Evolutionary conservation across 2,888 invertebrate genomes (phyloP).

Genomic region (Ectemnius lituratus): DNA sequence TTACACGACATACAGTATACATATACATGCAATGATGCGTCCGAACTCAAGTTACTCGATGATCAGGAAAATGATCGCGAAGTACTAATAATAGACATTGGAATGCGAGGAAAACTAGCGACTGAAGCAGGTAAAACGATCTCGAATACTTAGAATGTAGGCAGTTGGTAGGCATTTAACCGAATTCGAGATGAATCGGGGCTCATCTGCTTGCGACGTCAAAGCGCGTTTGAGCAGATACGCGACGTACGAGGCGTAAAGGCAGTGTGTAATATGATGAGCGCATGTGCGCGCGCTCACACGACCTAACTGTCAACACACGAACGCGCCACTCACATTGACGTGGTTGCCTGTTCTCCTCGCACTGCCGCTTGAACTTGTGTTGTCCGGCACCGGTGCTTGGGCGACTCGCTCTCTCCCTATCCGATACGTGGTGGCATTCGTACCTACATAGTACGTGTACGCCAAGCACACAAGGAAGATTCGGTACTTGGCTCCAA

Average conservation of each 20-base stretch:
- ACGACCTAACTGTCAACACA: slow-evolving; percentile 33
- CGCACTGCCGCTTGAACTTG: slow-evolving; percentile 59
- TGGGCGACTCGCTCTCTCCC: slow-evolving; percentile 49
- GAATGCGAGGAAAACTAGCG: slow-evolving; percentile 51
- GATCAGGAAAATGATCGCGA: slow-evolving; percentile 8
- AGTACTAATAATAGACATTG: slow-evolving; percentile 27
- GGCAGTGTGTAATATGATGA: slow-evolving; percentile 61
- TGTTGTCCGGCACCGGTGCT: slow-evolving; percentile 59
- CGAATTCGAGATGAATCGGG: slow-evolving; percentile 50
- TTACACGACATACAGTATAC: too few relatives aligned
- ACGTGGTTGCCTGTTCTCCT: slow-evolving; percentile 49
- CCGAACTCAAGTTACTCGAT: neutral
- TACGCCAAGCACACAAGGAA: slow-evolving; percentile 50
- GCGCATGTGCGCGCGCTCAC: slow-evolving; percentile 33
- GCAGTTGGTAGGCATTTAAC: slow-evolving; percentile 57
- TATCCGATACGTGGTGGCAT: slow-evolving; percentile 35
- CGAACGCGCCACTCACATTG: slow-evolving; percentile 29
- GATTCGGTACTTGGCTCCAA: slow-evolving; percentile 57
- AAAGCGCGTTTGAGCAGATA: slow-evolving; percentile 48
- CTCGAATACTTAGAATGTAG: slow-evolving; percentile 44
- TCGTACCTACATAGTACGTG: slow-evolving; percentile 8
- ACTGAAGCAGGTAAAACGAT: slow-evolving; percentile 52
- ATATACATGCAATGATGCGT: too few relatives aligned
- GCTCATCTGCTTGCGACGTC: slow-evolving; percentile 61
- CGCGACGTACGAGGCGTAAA: slow-evolving; percentile 46